These are phyloP conservation scores for Asobara japonica DNA, from an alignment of 1,140 invertebrate genomes.

Conservation along the genomic window DNA sequence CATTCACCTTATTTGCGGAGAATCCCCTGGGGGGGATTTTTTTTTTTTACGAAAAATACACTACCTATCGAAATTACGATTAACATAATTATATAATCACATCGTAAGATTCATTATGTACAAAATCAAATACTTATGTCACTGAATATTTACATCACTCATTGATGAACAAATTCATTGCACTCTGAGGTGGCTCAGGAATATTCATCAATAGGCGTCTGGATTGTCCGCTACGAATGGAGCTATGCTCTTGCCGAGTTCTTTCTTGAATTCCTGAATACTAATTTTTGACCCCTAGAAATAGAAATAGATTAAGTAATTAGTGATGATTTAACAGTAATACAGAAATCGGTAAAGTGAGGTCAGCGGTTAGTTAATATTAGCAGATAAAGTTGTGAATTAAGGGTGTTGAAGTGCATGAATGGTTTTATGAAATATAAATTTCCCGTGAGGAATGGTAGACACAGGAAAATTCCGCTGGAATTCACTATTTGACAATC, in stretches of 20 bases:
- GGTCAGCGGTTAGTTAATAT: too few species aligned
- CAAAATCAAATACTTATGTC: neutral
- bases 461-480: too few species aligned
- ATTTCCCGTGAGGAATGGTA: too few species aligned
- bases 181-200: neutral
- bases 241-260: conserved; percentile 56
- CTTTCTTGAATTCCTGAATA: conserved; percentile 52
- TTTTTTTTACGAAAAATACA: conserved; percentile 11
- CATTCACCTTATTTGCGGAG: neutral
- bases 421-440: too few species aligned
- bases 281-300: conserved; percentile 57
- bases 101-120: neutral
- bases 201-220: conserved; percentile 45
- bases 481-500: too few species aligned
- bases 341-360: too few species aligned
- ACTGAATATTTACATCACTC: neutral
- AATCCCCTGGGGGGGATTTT: neutral
- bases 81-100: neutral
- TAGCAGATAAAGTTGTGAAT: too few species aligned
- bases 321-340: neutral
- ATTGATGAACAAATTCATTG: neutral
- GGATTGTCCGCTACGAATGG: conserved; percentile 59
- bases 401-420: too few species aligned
- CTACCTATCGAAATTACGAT: neutral
- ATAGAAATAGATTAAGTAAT: conserved; percentile 18